Percentiles rank a stretch among this genome's conserved stretches.
Conservation (phyloP, 1,140 invertebrate species). For the Drosophila nebulosa region DNA sequence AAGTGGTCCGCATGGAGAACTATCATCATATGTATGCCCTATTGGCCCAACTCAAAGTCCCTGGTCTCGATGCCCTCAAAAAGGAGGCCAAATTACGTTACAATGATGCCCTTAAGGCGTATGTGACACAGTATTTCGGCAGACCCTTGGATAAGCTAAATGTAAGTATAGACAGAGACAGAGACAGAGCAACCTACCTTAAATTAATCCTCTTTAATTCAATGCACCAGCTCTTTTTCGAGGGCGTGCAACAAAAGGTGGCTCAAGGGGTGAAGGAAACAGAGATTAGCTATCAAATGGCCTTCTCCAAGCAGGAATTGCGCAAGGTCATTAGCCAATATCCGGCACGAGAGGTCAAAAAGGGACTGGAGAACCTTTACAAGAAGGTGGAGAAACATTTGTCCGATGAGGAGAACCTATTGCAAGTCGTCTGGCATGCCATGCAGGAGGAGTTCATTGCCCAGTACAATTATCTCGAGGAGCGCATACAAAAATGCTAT, state of each 20-base stretch:
- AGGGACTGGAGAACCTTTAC: conserved; percentile 96
- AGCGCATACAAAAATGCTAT: conserved; percentile 97
- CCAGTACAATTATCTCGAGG: conserved; percentile 97
- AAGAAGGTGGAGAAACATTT: conserved; percentile 98
- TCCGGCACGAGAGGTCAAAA: conserved; percentile 97
- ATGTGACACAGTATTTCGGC: conserved; percentile 97
- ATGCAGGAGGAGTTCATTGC: conserved; percentile 99
- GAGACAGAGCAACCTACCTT: no score
- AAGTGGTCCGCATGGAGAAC: conserved; percentile 98
- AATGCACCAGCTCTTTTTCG: conserved; percentile 91
- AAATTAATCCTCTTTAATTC: not conserved
- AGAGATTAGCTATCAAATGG: conserved; percentile 98
- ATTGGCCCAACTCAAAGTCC: conserved; percentile 94
- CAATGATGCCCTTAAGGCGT: conserved; percentile 92
- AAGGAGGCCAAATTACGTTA: conserved; percentile 97
- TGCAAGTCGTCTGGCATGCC: conserved; percentile 98
- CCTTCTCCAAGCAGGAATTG: conserved; percentile 98
- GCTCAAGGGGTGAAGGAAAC: conserved; percentile 96
- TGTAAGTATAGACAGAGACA: conserved; percentile 84
- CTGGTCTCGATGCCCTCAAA: conserved; percentile 91
- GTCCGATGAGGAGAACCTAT: conserved; percentile 95
- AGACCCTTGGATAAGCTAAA: conserved; percentile 97
- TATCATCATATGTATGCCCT: conserved; percentile 96
- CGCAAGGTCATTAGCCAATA: conserved; percentile 97
- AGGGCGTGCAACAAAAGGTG: conserved; percentile 95